phyloP scores from a whole-genome alignment of 2,888 invertebrate species.

The Dasysyrphus albostriatus region DNA sequence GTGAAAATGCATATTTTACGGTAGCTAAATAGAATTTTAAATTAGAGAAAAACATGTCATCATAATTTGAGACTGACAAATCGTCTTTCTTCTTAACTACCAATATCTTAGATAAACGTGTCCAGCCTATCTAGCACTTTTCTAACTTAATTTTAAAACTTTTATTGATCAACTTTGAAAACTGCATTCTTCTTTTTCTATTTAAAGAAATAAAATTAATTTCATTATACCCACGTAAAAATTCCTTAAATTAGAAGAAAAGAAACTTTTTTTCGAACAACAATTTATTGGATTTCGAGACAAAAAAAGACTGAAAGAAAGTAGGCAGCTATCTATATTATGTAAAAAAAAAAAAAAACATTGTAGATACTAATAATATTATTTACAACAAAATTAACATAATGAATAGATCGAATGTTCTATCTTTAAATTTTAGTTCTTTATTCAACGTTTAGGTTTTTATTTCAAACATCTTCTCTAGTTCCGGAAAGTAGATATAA shows the following conservation, averaged over 20 bases:
- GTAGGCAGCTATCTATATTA: background rate
- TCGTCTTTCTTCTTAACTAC: background rate
- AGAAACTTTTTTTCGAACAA: constrained; percentile 1
- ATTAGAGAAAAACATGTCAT: background rate
- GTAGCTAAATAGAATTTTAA: background rate
- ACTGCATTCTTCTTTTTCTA: constrained; percentile 11
- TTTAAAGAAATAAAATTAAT: constrained; percentile 12
- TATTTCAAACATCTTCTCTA: constrained; percentile 17
- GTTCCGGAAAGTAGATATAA: constrained; percentile 46
- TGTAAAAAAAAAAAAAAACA: too few relatives aligned
- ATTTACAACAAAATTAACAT: constrained; percentile 26
- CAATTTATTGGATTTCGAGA: background rate
- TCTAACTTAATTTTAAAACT: background rate
- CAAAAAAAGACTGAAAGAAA: constrained; percentile 4
- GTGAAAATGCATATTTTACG: constrained; percentile 8
- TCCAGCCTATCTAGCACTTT: background rate
- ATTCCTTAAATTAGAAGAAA: background rate
- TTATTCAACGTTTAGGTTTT: background rate
- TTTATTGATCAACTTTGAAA: background rate
- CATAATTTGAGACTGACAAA: background rate
- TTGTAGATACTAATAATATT: background rate
- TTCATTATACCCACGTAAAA: background rate
- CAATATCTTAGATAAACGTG: constrained; percentile 7
- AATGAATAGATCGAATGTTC: background rate
- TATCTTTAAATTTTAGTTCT: background rate